Base-by-base conservation (phyloP, 23 tunicate genomes). In the Botrylloides violaceus region DNA sequence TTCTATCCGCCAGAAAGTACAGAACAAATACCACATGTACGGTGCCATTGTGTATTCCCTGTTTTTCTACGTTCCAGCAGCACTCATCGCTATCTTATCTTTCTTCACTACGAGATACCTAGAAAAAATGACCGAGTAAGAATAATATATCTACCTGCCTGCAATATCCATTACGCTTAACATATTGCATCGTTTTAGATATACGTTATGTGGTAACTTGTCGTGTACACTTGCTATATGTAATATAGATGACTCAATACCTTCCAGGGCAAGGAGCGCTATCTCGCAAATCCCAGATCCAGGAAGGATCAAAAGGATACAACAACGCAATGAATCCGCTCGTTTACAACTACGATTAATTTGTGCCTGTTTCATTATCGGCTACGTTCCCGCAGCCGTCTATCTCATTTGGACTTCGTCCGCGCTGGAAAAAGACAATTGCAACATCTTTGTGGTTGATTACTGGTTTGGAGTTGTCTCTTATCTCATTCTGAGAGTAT, bases 391-490 rank as follows among this genome's bases (percentile, higher is more conserved):
- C 15, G 70, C 56, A 21, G 66, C 95, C 12, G 80, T 65, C 21
- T 87, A 87, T 60, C 74, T 87, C 3, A 70, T 87, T 1, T 87
- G 95, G 95, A 83, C 97, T 4, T 59, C 88, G 21, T 35, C 85
- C 28, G 73, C 76, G 12, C 58, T 27, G 22, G 78, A 49, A 20
- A 3, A 26, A 24, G 30, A 59, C 15, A 48, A 59, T 7, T 18
- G 37, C 19, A 20, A 29, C 5, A 15, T 56, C n/a, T 35, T 21
- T 30, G 4, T 38, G 28, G 49, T 57, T 26, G 96, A 88, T 29
- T 88, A 88, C 53, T 88, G 96, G 96, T 88, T 88, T 36, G 96
- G 96, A 1, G 96, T 88, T 3, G 77, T 77, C 57, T 81, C 96
- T 12, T 88, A 88, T 58, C 61, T 88, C 5, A 66, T 81, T 49